Conservation (phyloP, 2,888 invertebrate species). For the Gari tellinella region DNA sequence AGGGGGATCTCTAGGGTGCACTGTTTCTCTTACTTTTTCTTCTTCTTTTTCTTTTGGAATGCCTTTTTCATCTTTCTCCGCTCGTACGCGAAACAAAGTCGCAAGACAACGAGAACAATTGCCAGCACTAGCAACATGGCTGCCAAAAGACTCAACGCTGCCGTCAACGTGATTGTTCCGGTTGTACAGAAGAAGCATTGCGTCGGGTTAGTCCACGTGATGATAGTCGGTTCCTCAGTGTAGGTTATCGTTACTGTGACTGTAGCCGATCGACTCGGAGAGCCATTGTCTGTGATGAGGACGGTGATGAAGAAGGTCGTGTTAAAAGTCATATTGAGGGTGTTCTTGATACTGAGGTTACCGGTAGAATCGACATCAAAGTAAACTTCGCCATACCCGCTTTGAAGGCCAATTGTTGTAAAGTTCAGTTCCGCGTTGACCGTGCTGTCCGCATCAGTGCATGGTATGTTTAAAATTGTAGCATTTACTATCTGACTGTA, state of each 20-base stretch:
- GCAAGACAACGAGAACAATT: constrained; percentile 26
- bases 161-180: constrained; percentile 35
- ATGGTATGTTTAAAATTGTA: constrained; percentile 30
- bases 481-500: constrained; percentile 32
- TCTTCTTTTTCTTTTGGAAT: constrained; percentile 41
- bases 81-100: constrained; percentile 32
- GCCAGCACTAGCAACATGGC: not conserved
- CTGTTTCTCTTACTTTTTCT: constrained; percentile 27
- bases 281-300: constrained; percentile 42
- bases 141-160: constrained; percentile 3
- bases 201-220: constrained; percentile 13
- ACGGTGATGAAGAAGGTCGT: constrained; percentile 53
- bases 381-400: constrained; percentile 37
- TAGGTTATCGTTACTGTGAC: constrained; percentile 54
- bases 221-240: constrained; percentile 36
- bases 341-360: constrained; percentile 38
- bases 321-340: constrained; percentile 47
- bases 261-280: constrained; percentile 32
- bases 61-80: constrained; percentile 32
- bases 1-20: too few relatives aligned
- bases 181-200: constrained; percentile 58
- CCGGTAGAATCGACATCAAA: constrained; percentile 46
- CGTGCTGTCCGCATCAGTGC: constrained; percentile 47
- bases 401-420: constrained; percentile 23
- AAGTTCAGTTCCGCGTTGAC: constrained; percentile 48